Percentiles rank a stretch among this genome's conserved stretches.
Conservation (phyloP, 2,888 invertebrate species). For the Allacma fusca region DNA sequence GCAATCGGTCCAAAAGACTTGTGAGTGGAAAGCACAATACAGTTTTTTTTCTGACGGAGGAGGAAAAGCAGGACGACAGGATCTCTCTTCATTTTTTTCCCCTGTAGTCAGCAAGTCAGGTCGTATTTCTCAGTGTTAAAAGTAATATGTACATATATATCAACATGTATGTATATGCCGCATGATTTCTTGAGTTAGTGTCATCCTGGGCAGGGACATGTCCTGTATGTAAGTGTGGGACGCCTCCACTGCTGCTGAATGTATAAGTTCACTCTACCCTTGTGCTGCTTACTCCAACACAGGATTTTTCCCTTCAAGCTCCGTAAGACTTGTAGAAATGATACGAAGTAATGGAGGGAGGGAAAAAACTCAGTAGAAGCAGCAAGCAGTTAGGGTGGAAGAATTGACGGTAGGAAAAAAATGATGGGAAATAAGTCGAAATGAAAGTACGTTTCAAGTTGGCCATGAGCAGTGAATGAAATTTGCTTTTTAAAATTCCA, state of each 20-base stretch:
- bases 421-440: slow-evolving; percentile 24
- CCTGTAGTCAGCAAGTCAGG: background rate
- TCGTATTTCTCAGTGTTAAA: background rate
- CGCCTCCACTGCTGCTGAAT: background rate
- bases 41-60: background rate
- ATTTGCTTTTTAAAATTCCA: slow-evolving; percentile 44
- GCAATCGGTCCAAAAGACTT: slow-evolving; percentile 28
- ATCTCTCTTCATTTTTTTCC: background rate
- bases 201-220: background rate
- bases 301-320: too few species aligned
- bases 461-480: slow-evolving; percentile 25
- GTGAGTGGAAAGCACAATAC: slow-evolving; percentile 17
- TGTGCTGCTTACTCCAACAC: background rate
- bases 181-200: slow-evolving; percentile 12
- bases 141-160: too few species aligned
- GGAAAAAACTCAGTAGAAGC: background rate
- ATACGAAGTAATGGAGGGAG: background rate
- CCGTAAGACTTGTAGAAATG: too few species aligned
- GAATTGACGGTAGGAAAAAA: slow-evolving; percentile 33
- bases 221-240: background rate
- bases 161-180: background rate
- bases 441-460: slow-evolving; percentile 17
- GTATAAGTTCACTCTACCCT: background rate
- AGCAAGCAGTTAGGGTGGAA: background rate
- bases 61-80: background rate